Percentiles rank a stretch among this genome's conserved stretches.
Conservation (phyloP, 1,140 invertebrate genomes). For the Apis dorsata region DNA sequence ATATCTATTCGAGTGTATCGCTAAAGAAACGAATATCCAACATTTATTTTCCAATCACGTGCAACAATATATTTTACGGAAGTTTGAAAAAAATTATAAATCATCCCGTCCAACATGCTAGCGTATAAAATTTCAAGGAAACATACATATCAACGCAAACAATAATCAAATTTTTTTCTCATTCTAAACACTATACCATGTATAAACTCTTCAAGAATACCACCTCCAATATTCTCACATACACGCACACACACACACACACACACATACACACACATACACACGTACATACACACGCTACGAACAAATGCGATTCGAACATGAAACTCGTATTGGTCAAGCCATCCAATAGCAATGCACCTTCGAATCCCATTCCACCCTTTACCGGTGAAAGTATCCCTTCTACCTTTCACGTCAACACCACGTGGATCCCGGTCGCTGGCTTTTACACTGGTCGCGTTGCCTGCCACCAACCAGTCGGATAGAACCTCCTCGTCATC, state of each 20-base stretch:
- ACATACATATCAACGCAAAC: not conserved
- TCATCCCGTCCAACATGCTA: not conserved
- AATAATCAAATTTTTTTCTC: not conserved
- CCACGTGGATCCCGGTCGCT: constrained; percentile 46
- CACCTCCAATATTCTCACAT: too few relatives aligned
- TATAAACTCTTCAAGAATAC: not conserved
- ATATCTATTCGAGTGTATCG: not conserved
- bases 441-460: not conserved
- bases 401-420: constrained; percentile 45
- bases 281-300: not conserved
- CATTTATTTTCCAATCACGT: not conserved
- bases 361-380: not conserved
- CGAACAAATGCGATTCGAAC: too few relatives aligned
- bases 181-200: not conserved
- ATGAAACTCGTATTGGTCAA: not conserved
- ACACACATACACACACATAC: too few relatives aligned
- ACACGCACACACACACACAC: too few relatives aligned
- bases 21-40: not conserved
- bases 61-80: not conserved
- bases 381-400: constrained; percentile 9
- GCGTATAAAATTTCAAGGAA: not conserved
- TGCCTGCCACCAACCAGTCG: not conserved
- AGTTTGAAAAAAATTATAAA: not conserved
- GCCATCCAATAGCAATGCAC: not conserved
- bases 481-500: not conserved